Evolutionary conservation across 2,797 vertebrate species (phyloP), one percentile per base, ranked within the genome.

Genomic region (Peromyscus nudipes): DNA sequence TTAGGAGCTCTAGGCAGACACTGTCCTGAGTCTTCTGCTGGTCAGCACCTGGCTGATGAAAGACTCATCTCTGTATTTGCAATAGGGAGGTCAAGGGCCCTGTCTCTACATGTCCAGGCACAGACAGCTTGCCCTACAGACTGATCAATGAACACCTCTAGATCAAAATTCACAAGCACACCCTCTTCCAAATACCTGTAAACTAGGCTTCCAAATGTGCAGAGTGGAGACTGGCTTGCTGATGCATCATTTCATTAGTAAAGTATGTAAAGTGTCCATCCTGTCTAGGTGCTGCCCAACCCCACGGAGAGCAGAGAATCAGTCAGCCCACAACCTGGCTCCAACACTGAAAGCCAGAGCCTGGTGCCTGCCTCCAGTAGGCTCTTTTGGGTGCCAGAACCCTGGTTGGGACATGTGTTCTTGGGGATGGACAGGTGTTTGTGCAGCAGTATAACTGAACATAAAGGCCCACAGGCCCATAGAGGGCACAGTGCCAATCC

Each of bases 151-250:
- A 79, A 13, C 1, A 13, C 9, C 34, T 64, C 17, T 34, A 52
- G 1, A 6, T 40, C 34, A 52, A n/a, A 55, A 46, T 27, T 29
- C 6, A 57, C 0, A 10, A 40, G 55, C 7, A 4, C 2, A 14
- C 37, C 10, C 49, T 11, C 60, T 91, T 84, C 40, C 83, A 46
- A n/a, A 60, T 5, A 25, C 17, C 37, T 89, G 0, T 60, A 21
- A 94, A 25, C 1, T 16, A 1, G 10, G 34, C 16, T 27, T n/a
- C 19, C 5, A 79, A 83, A 80, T 27, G 4, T 25, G 3, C 23
- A 60, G 6, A 60, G 13, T 81, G 8, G 1, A 76, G 79, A 34
- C 5, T 17, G 12, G 43, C 55, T 57, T 55, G 12, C 62, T 25
- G 27, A 19, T 2, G 27, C 49, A 52, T 12, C 19, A 60, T 52